Percentiles rank a stretch among this genome's conserved stretches.
phyloP scores from a whole-genome alignment of 2,113 vertebrate species.

The Sminthopsis crassicaudata region DNA sequence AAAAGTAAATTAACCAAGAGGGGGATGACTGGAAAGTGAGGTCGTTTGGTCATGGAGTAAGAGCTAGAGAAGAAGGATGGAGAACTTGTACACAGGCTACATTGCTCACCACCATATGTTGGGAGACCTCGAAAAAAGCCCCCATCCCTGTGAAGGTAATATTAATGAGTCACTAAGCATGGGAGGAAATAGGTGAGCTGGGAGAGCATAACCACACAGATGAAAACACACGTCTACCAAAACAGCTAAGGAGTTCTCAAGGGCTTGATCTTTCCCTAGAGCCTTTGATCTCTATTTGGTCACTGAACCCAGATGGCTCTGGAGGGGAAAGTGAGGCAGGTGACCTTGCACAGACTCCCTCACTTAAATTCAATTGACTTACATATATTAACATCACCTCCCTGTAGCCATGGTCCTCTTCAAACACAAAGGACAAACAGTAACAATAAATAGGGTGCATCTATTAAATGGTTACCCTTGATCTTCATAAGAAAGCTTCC shows the following conservation, averaged over 20 bases:
- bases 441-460: not conserved
- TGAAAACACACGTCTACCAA: not conserved
- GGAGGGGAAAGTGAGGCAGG: no score
- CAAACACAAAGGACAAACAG: no score
- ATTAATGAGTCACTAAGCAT: not conserved
- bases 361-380: no score
- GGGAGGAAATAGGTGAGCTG: not conserved
- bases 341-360: no score
- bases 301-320: no score
- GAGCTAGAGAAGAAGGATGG: not conserved
- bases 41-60: not conserved
- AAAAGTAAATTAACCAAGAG: not conserved
- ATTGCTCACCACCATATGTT: not conserved
- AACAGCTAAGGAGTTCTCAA: not conserved
- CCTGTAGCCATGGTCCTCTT: no score
- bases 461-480: constrained; percentile 25
- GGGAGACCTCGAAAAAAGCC: not conserved
- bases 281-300: not conserved
- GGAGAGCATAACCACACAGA: not conserved
- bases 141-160: not conserved
- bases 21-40: not conserved
- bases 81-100: not conserved
- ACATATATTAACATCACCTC: no score
- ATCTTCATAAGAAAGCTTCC: constrained; percentile 32
- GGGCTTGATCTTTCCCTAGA: constrained; percentile 6